Evolutionary conservation across 2,888 invertebrate genomes (phyloP).

Genomic region (Crioceris asparagi): DNA sequence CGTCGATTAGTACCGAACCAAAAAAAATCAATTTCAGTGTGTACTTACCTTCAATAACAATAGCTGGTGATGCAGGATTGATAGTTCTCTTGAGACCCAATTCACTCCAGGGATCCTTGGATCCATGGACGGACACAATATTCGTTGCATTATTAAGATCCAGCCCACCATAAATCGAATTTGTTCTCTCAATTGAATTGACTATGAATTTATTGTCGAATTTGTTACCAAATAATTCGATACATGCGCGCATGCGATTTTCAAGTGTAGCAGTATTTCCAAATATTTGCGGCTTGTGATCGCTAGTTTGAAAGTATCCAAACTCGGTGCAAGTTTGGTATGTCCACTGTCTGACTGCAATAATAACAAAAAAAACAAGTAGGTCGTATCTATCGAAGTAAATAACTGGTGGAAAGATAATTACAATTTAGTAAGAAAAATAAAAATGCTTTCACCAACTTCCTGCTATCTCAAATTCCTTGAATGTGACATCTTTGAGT

Average conservation of each 20-base stretch:
- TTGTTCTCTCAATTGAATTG: constrained; percentile 46
- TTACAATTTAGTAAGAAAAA: too few species aligned
- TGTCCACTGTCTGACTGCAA: constrained; percentile 81
- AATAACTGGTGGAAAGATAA: too few species aligned
- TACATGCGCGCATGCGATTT: constrained; percentile 56
- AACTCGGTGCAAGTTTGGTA: constrained; percentile 96
- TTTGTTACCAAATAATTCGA: constrained; percentile 56
- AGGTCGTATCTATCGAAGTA: too few species aligned
- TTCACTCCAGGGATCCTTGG: constrained; percentile 48
- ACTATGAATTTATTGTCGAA: constrained; percentile 45
- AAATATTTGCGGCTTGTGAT: constrained; percentile 50
- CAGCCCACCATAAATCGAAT: constrained; percentile 42
- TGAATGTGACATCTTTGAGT: too few species aligned
- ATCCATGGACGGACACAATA: constrained; percentile 49
- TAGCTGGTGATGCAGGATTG: constrained; percentile 19
- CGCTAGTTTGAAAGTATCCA: constrained; percentile 87
- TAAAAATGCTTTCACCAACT: too few species aligned
- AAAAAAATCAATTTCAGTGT: too few species aligned
- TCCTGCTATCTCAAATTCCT: too few species aligned
- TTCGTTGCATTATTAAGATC: constrained; percentile 42
- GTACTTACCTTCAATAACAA: constrained; percentile 20
- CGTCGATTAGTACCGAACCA: too few species aligned
- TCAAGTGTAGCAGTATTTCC: constrained; percentile 62
- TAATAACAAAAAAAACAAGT: too few species aligned
- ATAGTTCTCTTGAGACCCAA: constrained; percentile 41